phyloP scores from a whole-genome alignment of 2,888 invertebrate species.

The Dryadula phaetusa region DNA sequence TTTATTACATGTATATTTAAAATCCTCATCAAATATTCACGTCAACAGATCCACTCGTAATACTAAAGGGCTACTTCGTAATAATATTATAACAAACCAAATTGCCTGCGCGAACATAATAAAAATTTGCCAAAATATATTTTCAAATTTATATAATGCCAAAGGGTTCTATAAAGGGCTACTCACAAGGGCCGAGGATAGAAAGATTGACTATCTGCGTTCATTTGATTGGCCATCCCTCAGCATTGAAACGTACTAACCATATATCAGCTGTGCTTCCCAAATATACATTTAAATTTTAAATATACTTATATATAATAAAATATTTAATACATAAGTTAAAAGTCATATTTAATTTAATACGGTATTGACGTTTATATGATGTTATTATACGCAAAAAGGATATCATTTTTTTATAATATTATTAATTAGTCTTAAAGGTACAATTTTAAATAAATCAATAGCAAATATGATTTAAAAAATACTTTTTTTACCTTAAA shows the following conservation, averaged over 20 bases:
- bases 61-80: not conserved
- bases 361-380: no score
- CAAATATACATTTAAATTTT: not conserved
- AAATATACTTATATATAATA: no score
- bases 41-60: not conserved
- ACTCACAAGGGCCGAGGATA: constrained; percentile 7
- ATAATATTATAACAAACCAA: constrained; percentile 8
- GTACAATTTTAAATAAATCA: no score
- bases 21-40: not conserved
- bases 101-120: not conserved
- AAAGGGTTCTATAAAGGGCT: not conserved
- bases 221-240: constrained; percentile 4
- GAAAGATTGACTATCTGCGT: constrained; percentile 18
- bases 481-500: no score
- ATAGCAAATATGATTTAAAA: no score
- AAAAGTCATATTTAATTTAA: no score
- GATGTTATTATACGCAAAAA: no score
- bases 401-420: no score
- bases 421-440: no score
- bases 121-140: constrained; percentile 2
- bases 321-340: no score
- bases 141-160: constrained; percentile 6
- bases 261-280: not conserved
- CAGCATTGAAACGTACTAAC: constrained; percentile 13
- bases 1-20: not conserved